phyloP scores from a whole-genome alignment of 2,797 vertebrate species.

The Aeoliscus strigatus region DNA sequence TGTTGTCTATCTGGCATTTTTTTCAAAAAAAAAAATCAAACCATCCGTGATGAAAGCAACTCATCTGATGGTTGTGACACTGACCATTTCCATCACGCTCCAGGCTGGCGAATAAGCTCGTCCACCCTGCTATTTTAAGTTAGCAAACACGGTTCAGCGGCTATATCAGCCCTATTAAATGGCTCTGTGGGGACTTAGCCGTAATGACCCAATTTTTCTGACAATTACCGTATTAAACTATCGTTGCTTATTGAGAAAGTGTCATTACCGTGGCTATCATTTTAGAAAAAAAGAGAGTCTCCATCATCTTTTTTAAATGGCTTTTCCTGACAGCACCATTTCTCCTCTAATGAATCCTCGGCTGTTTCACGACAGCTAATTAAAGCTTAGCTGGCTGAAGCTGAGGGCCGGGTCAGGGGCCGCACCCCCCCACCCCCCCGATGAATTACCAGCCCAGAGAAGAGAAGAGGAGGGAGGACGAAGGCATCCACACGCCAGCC shows the following conservation, averaged over 20 bases:
- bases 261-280: constrained; percentile 72
- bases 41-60: constrained; percentile 50
- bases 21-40: constrained; percentile 62
- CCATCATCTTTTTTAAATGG: constrained; percentile 79
- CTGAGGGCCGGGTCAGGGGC: constrained; percentile 72
- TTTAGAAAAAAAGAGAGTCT: constrained; percentile 67
- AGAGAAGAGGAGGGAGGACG: constrained; percentile 17
- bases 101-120: constrained; percentile 16
- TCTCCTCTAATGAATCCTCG: constrained; percentile 74
- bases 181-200: constrained; percentile 74
- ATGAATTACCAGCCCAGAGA: constrained; percentile 58
- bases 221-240: constrained; percentile 92
- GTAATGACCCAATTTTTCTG: constrained; percentile 82
- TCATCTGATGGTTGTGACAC: constrained; percentile 64
- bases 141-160: constrained; percentile 51
- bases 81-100: constrained; percentile 57
- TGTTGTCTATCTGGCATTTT: constrained; percentile 66
- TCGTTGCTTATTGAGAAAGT: constrained; percentile 87
- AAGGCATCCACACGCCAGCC: constrained; percentile 33
- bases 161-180: constrained; percentile 77
- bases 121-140: constrained; percentile 67
- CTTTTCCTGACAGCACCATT: constrained; percentile 73
- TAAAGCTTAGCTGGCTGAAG: constrained; percentile 77
- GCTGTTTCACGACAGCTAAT: constrained; percentile 79
- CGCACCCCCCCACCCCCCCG: constrained; percentile 29